Base-by-base conservation (phyloP, 1,140 invertebrate genomes). In the Pseudomyrmex dendroicus region DNA sequence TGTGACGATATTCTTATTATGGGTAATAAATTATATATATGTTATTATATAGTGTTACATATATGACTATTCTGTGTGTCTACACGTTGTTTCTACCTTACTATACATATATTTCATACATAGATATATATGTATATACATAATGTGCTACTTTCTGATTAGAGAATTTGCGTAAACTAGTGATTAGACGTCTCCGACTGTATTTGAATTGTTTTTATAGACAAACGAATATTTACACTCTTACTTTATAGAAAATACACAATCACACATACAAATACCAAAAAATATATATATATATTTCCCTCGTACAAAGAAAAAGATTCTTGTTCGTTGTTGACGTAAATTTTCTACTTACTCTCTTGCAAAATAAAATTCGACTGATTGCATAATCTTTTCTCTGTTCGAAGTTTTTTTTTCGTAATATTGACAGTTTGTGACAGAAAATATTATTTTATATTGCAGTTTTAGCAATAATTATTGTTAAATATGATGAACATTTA, bases 81-180 rank as follows among this genome's bases (percentile, higher is more conserved):
- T 35, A 83, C 70, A 61, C 86, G 52, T 76, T 72, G 17, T 76
- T 12, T 35, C 5, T 70, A 63, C 87, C 74, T 87, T 56, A 63
- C 59, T 88, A 87, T 85, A 56, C 77, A 35, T 35, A 56, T 83
- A 35, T 35, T 35, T 35, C 35, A 7, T 35, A 35, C 5, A 35
- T 35, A 35, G 35, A 35, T 35, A 35, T 7, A 7, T 35, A 7
- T 61, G 56, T 87, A 25, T 82, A 82, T 17, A 66, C 63, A 73
- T 82, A 78, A 62, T 61, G 80, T 76, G 68, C 59, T 77, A 88
- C 35, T 73, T 70, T 77, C 63, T 85, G 54, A 73, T 64, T 85
- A 83, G 78, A 83, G 48, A 44, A 82, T 1, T 84, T 89, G 87
- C 68, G 78, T 87, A 62, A 85, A 77, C 17, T 89, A 89, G 86